These are phyloP conservation scores for Scophthalmus maximus DNA, from an alignment of 2,113 vertebrate genomes.

Conservation along the genomic window DNA sequence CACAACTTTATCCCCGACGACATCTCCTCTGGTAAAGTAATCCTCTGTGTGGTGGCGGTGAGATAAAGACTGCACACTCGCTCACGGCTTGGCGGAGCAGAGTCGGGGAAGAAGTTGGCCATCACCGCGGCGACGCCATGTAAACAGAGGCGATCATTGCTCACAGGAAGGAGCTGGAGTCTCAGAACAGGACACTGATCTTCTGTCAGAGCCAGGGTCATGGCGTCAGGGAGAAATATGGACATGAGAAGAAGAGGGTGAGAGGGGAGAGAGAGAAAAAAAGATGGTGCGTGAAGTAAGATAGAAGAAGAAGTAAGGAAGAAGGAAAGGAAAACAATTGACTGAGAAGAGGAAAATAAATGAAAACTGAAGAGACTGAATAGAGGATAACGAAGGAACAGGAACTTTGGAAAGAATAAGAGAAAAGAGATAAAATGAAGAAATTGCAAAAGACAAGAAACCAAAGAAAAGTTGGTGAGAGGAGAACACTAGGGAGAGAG, in stretches of 20 bases:
- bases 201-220: slow-evolving; percentile 64
- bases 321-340: background rate
- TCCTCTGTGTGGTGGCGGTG: slow-evolving; percentile 62
- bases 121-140: background rate
- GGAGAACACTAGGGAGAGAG: background rate
- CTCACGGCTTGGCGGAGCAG: slow-evolving; percentile 43
- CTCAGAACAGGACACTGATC: slow-evolving; percentile 32
- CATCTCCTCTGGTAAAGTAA: slow-evolving; percentile 75
- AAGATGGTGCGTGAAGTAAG: background rate
- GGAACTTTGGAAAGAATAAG: background rate
- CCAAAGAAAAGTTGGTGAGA: background rate
- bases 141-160: slow-evolving; percentile 66
- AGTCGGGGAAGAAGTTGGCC: slow-evolving; percentile 24
- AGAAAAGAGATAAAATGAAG: background rate
- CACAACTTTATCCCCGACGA: slow-evolving; percentile 68
- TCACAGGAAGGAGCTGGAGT: slow-evolving; percentile 36
- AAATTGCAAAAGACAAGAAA: background rate
- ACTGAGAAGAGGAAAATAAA: slow-evolving; percentile 12
- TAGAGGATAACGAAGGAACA: background rate
- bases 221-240: slow-evolving; percentile 10
- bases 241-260: slow-evolving; percentile 10
- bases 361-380: background rate
- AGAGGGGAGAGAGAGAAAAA: slow-evolving; percentile 3
- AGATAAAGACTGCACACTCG: slow-evolving; percentile 70
- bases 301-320: background rate